Evolutionary conservation across 2,797 vertebrate species (phyloP).

Genomic region (Thaleichthys pacificus): DNA sequence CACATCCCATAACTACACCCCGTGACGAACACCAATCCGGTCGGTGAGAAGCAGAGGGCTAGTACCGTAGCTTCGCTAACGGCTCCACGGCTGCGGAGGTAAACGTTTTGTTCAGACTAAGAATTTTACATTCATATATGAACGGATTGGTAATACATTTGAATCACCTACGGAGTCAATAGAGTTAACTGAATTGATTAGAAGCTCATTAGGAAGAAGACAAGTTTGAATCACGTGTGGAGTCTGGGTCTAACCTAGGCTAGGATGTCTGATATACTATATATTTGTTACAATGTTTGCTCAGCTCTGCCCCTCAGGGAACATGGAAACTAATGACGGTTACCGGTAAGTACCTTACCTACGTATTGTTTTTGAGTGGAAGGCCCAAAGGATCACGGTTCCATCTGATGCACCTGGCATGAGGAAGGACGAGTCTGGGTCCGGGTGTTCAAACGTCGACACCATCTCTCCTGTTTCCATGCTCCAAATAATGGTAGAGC

Average conservation of each 20-base stretch:
- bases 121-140: neutral
- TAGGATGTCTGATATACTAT: too few relatives aligned
- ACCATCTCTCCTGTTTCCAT: conserved; percentile 60
- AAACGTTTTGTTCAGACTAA: neutral
- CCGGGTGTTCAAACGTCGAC: conserved; percentile 57
- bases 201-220: neutral
- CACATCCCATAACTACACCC: conserved; percentile 86
- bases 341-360: conserved; percentile 64
- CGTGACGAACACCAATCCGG: conserved; percentile 80
- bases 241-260: too few relatives aligned
- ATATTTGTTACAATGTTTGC: too few relatives aligned
- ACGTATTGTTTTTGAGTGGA: conserved; percentile 58
- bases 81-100: conserved; percentile 68
- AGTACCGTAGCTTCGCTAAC: conserved; percentile 81
- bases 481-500: conserved; percentile 72
- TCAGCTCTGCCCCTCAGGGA: too few relatives aligned
- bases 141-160: neutral
- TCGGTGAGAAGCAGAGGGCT: conserved; percentile 84
- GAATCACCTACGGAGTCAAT: too few relatives aligned
- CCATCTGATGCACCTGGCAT: conserved; percentile 81
- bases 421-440: conserved; percentile 62
- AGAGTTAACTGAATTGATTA: neutral
- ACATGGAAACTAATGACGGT: too few relatives aligned
- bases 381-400: conserved; percentile 79
- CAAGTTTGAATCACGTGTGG: too few relatives aligned